phyloP scores from a whole-genome alignment of 2,113 vertebrate genomes.

The Oreochromis tanganicae region DNA sequence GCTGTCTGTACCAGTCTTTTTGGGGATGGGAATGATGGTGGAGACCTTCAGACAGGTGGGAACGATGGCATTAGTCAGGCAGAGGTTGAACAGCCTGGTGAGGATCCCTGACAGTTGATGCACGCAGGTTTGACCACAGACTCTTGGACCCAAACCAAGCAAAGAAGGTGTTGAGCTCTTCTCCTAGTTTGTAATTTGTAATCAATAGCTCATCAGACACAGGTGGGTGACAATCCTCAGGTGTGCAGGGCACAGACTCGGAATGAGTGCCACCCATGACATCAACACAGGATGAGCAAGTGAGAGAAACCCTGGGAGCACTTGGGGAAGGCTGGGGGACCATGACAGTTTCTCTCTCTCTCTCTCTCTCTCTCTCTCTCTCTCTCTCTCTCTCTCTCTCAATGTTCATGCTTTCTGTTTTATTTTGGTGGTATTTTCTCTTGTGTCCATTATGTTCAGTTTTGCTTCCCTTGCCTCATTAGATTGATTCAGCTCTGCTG shows the following conservation, averaged over 20 bases:
- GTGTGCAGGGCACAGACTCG: rapidly evolving
- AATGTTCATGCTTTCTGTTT: too few species aligned
- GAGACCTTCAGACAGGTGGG: background rate
- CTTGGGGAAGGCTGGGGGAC: background rate
- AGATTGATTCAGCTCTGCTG: too few species aligned
- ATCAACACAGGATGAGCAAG: background rate
- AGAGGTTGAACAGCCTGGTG: background rate
- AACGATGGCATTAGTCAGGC: background rate
- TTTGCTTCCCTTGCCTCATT: too few species aligned
- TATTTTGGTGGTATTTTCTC: too few species aligned
- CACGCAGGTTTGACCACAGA: background rate
- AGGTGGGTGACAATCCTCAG: background rate
- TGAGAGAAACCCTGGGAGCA: background rate
- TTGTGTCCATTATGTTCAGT: too few species aligned
- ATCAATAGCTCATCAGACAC: background rate
- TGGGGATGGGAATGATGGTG: background rate
- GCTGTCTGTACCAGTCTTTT: rapidly evolving
- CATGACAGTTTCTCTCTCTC: background rate
- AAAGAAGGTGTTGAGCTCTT: background rate
- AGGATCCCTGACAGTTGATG: background rate
- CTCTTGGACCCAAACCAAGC: background rate
- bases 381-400: too few species aligned
- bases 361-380: too few species aligned
- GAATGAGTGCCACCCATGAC: background rate
- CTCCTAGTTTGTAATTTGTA: background rate